These are phyloP conservation scores for Theocolax elegans DNA, from an alignment of 1,140 invertebrate genomes.

Conservation along the genomic window DNA sequence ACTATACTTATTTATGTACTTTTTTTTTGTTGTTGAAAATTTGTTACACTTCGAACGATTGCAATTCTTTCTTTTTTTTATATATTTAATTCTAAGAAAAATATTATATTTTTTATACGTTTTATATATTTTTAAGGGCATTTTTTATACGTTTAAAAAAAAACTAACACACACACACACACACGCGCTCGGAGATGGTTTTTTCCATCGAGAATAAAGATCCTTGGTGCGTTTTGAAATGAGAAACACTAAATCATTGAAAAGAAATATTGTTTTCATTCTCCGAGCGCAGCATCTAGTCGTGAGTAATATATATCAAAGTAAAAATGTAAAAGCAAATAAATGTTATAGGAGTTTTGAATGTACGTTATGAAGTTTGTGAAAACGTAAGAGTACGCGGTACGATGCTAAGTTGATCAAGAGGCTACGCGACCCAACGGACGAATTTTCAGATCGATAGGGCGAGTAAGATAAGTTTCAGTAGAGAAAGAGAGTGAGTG, in stretches of 20 bases:
- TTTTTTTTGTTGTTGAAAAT: not conserved
- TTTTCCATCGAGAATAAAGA: too few species aligned
- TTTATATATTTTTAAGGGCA: slow-evolving; percentile 42
- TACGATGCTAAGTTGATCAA: not conserved
- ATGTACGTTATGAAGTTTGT: slow-evolving; percentile 9
- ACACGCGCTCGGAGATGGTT: too few species aligned
- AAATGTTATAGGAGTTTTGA: slow-evolving; percentile 6
- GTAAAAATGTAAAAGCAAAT: slow-evolving; percentile 13
- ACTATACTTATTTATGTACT: slow-evolving; percentile 16
- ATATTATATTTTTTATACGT: slow-evolving; percentile 42
- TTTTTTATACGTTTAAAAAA: slow-evolving; percentile 37
- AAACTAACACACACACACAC: slow-evolving; percentile 33
- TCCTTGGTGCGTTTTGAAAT: too few species aligned
- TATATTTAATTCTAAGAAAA: slow-evolving; percentile 38
- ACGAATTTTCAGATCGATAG: slow-evolving; percentile 11
- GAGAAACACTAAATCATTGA: too few species aligned
- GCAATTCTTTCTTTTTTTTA: too few species aligned
- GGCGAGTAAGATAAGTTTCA: slow-evolving; percentile 5
- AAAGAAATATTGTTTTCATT: too few species aligned
- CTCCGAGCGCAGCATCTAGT: too few species aligned
- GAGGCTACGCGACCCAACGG: not conserved
- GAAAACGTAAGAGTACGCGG: not conserved
- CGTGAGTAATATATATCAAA: slow-evolving; percentile 20
- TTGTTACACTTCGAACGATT: not conserved
- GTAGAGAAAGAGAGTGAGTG: not conserved